Evolutionary conservation across 2,888 invertebrate species (phyloP), one percentile per base, ranked within the genome.

Genomic region (Rhaphigaster nebulosa): DNA sequence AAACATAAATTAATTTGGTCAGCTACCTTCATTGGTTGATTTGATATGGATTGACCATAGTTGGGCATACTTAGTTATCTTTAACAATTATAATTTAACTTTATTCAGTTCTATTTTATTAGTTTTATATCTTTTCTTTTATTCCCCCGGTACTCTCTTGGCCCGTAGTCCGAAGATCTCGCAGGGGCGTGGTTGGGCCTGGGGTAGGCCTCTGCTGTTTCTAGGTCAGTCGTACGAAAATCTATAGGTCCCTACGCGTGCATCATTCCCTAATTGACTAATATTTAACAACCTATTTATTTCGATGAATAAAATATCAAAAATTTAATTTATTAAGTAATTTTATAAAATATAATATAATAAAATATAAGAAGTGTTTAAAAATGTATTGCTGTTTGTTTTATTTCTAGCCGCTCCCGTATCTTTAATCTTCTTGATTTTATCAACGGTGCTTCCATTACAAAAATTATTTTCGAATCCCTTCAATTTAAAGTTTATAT

Each of bases 141-240:
- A 65, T 29, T 29, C 5, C 1, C 5, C 18, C 29, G 15, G 12
- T 60, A n/a, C 3, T 60, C 3, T 60, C n/a, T 34, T 29, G 15
- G 15, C 15, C 65, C 15, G 0, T 8, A 15, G 38, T 10, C 29
- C 18, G 18, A 38, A 38, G 38, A 20, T 4, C 6, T 29, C 65
- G 41, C 54, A 87, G 38, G 88, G 60, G 88, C 56, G 88, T 88
- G 88, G 41, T 41, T 76, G 34, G 65, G 23, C 26, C 34, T 20
- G 26, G 38, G 34, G 88, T 60, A 60, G 65, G 60, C 88, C 41
- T 41, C 29, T 34, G 34, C 88, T 56, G 23, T 60, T 88, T 88
- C 88, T 88, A 88, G 88, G 88, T 88, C 88, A 60, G 41, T 88
- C 88, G 88, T 88, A 60, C 60, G 88, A 88, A 88, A 88, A 88